Base-by-base conservation (phyloP, 1,140 invertebrate genomes). In the Macrosteles quadrilineatus region DNA sequence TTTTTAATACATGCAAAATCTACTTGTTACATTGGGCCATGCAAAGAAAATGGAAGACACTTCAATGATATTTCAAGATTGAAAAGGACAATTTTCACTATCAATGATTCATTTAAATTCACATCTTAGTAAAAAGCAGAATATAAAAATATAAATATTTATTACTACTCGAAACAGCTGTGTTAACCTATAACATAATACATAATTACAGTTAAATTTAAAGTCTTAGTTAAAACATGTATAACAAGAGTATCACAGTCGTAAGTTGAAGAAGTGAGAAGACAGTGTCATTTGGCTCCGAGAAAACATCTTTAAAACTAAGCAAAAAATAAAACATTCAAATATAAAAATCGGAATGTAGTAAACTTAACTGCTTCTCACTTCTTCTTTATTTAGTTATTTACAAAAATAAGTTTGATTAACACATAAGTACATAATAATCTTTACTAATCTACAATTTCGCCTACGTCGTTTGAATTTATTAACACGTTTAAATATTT, bases 171-270 rank as follows among this genome's bases (percentile, higher is more conserved):
- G n/a, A 19, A 21, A 50, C 47, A 59, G 55, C 4, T 59, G 27
- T 59, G 55, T 59, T 27, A 59, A 59, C 32, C 2, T 59, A 11
- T 29, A 27, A 25, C 25, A 59, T 27, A 25, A 14, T 59, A 59
- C 55, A 59, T 59, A 59, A 30, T 59, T 59, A 59, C 55, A 59
- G 25, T 59, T 59, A 59, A 14, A 59, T 4, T 27, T 25, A 6
- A 11, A 27, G 27, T 27, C 11, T 3, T 29, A 3, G 12, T 11
- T 25, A 21, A 59, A 59, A 59, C 12, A 25, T 59, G 12, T 30
- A 59, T 59, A 59, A 59, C 55, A 59, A 59, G 27, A 59, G 55
- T 59, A 59, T 59, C 55, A 59, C 55, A 59, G 55, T 59, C 55
- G 25, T 21, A 9, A 59, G 25, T 2, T 27, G 27, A 59, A 59